Conservation (phyloP, 2,888 invertebrate genomes). For the Heteromurus nitidus region DNA sequence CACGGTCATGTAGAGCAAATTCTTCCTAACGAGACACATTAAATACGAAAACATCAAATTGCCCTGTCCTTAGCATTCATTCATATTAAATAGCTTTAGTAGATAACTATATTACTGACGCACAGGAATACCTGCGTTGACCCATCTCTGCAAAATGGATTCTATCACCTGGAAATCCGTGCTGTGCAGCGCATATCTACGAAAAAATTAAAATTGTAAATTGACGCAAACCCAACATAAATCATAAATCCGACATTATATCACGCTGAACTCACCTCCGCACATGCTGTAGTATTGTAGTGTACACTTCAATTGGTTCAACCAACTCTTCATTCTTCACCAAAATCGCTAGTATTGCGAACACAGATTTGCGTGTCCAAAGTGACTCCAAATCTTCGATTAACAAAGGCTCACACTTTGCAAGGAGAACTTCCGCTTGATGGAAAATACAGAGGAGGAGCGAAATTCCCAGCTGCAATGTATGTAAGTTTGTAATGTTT, state of each 20-base stretch:
- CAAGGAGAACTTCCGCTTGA: constrained; percentile 61
- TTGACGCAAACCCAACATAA: too few species aligned
- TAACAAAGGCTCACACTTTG: constrained; percentile 48
- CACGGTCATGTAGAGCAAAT: too few species aligned
- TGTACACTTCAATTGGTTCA: constrained; percentile 64
- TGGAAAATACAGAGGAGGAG: constrained; percentile 64
- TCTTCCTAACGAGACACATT: too few species aligned
- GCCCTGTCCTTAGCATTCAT: too few species aligned
- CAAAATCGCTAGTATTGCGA: constrained; percentile 50
- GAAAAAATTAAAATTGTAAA: constrained; percentile 6
- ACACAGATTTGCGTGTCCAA: constrained; percentile 59
- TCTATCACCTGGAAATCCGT: constrained; percentile 52
- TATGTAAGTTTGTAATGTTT: background rate
- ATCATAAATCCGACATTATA: too few species aligned
- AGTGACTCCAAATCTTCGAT: constrained; percentile 47
- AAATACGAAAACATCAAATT: too few species aligned
- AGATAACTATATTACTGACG: constrained; percentile 17
- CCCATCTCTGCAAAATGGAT: constrained; percentile 48
- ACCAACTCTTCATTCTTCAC: constrained; percentile 49
- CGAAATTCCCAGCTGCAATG: constrained; percentile 64
- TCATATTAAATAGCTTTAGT: too few species aligned
- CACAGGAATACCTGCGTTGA: constrained; percentile 29
- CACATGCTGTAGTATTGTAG: constrained; percentile 61
- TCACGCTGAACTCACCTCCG: constrained; percentile 59
- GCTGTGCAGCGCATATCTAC: constrained; percentile 49